Percentiles rank a stretch among this genome's conserved stretches.
Conservation (phyloP, 2,113 vertebrate species). For the Cyphomyrus plagiostoma region DNA sequence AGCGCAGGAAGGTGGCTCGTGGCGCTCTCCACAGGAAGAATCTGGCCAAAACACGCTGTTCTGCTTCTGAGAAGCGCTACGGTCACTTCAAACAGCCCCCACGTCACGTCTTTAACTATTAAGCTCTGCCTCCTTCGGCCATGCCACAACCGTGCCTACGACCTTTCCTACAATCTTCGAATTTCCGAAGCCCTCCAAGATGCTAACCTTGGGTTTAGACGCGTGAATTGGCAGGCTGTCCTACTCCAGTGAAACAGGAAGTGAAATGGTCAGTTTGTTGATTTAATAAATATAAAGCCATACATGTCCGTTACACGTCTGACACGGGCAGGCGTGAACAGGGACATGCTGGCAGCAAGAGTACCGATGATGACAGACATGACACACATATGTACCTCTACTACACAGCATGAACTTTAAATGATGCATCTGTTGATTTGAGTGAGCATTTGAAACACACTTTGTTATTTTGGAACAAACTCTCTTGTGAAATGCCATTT, state of each 20-base stretch:
- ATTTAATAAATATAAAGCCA: neutral
- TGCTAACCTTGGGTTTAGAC: neutral
- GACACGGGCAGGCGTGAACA: neutral
- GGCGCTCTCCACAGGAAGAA: constrained; percentile 56
- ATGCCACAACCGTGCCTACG: neutral
- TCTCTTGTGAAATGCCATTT: neutral
- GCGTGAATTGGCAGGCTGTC: neutral
- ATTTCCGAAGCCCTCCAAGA: neutral
- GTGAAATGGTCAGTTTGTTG: neutral
- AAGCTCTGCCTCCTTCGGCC: constrained; percentile 11
- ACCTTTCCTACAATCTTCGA: neutral
- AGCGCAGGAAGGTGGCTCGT: constrained; percentile 51
- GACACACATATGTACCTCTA: neutral
- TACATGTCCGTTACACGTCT: neutral
- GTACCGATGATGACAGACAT: neutral
- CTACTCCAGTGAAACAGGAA: neutral
- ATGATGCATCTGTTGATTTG: neutral
- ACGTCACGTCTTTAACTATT: constrained; percentile 59
- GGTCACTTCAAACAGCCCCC: constrained; percentile 58
- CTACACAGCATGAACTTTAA: neutral
- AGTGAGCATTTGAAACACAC: neutral
- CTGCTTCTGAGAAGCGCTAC: constrained; percentile 38
- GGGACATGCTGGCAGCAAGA: neutral
- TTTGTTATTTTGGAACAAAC: neutral
- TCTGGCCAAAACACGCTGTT: constrained; percentile 45